Evolutionary conservation across 2,113 vertebrate species (phyloP).

Genomic region (Lota lota): DNA sequence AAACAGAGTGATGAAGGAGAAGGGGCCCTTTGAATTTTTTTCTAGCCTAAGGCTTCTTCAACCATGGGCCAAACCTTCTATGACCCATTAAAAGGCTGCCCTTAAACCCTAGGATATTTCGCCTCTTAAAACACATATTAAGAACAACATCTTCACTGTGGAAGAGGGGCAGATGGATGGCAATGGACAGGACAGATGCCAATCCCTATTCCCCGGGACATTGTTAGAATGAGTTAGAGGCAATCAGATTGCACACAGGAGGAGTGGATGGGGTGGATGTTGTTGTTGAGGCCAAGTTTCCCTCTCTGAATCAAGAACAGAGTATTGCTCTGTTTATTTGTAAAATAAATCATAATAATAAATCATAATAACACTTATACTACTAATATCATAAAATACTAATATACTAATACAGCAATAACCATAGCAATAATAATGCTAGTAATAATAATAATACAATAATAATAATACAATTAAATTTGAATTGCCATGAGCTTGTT

Average conservation of each 20-base stretch:
- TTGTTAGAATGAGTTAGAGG: slow-evolving; percentile 40
- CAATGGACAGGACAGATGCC: slow-evolving; percentile 50
- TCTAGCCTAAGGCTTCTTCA: slow-evolving; percentile 54
- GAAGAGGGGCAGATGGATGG: slow-evolving; percentile 56
- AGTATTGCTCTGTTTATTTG: too few relatives aligned
- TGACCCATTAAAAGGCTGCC: slow-evolving; percentile 53
- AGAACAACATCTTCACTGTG: slow-evolving; percentile 63
- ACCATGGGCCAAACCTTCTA: slow-evolving; percentile 64
- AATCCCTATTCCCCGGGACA: slow-evolving; percentile 56
- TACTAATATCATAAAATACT: too few relatives aligned
- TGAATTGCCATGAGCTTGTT: too few relatives aligned
- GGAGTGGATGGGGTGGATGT: slow-evolving; percentile 29
- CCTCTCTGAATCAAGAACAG: too few relatives aligned
- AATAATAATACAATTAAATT: too few relatives aligned
- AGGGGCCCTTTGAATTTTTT: slow-evolving; percentile 35
- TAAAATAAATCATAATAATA: too few relatives aligned
- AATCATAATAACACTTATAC: too few relatives aligned
- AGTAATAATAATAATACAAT: too few relatives aligned
- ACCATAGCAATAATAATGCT: too few relatives aligned
- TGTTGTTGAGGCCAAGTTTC: too few relatives aligned
- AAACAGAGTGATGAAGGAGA: slow-evolving; percentile 38
- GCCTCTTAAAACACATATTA: slow-evolving; percentile 61
- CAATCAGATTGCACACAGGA: slow-evolving; percentile 37
- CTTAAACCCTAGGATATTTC: slow-evolving; percentile 58
- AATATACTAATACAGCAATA: too few relatives aligned